Conservation (phyloP, 2,888 invertebrate species). For the Homarus gammarus region DNA sequence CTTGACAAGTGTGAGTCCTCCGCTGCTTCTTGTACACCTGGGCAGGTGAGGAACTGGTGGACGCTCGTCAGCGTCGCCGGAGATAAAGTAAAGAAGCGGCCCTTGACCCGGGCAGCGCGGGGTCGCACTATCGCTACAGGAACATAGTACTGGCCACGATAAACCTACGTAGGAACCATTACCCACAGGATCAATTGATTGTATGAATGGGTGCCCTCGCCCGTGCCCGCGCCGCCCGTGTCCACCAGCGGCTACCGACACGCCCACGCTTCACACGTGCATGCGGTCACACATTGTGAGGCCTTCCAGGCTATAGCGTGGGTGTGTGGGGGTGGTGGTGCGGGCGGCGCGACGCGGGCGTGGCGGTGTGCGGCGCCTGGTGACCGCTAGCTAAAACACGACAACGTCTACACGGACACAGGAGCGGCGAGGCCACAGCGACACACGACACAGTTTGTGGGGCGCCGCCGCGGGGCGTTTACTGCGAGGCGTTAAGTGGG, state of each 20-base stretch:
- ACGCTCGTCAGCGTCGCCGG: slow-evolving; percentile 37
- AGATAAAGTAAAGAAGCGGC: slow-evolving; percentile 48
- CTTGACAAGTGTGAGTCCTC: slow-evolving; percentile 44
- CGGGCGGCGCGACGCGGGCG: slow-evolving; percentile 39
- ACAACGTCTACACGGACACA: slow-evolving; percentile 67
- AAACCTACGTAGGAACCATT: slow-evolving; percentile 74
- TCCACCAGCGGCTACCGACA: slow-evolving; percentile 32
- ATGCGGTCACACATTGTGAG: slow-evolving; percentile 30
- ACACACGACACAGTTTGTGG: slow-evolving; percentile 69
- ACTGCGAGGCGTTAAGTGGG: slow-evolving; percentile 74
- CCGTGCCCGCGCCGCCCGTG: slow-evolving; percentile 18
- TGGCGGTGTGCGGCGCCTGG: slow-evolving; percentile 49
- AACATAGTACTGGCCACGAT: slow-evolving; percentile 72
- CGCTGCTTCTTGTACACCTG: slow-evolving; percentile 48
- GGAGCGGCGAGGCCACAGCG: slow-evolving; percentile 64
- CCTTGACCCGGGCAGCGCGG: slow-evolving; percentile 50
- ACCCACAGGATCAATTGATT: slow-evolving; percentile 70
- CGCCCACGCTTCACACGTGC: slow-evolving; percentile 29
- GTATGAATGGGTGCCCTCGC: slow-evolving; percentile 55
- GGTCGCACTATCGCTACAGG: slow-evolving; percentile 69
- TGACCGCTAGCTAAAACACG: slow-evolving; percentile 60
- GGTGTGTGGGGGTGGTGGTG: slow-evolving; percentile 25
- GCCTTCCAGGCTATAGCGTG: slow-evolving; percentile 20
- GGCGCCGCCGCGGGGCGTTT: slow-evolving; percentile 63
- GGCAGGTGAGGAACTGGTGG: slow-evolving; percentile 58